Base-by-base conservation (phyloP, 1,140 invertebrate genomes). In the Trachymyrmex cornetzi region DNA sequence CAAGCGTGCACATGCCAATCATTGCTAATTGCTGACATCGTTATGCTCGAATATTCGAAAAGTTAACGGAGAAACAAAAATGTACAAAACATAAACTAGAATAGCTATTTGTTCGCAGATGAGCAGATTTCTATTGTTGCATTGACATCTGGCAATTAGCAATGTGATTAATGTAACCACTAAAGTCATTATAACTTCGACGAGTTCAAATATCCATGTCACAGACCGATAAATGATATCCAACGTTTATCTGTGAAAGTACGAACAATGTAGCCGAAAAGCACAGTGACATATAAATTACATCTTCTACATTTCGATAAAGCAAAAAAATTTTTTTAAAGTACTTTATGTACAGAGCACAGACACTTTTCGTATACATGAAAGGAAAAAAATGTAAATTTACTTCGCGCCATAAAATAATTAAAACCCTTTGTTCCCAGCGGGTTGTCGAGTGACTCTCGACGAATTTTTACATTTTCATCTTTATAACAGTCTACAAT, bases 301-400 rank as follows among this genome's bases (percentile, higher is more conserved):
- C 11, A 55, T 71, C 57, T 38, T 71, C 5, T 14, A 55, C 48
- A 81, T 44, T 81, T 81, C 7, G 16, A 2, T 9, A n/a, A 57
- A 34, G 53, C 16, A 81, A 81, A 48, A 57, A 71, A 38, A 22
- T 24, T 24, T 44, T 81, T 30, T 53, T 57, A 7, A 71, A 71
- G 48, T 59, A 55, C 12, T 81, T 71, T 38, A 69, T 38, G 63
- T 38, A 71, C 34, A 57, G 9, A 16, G 22, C 34, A 34, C 50
- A 44, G 48, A 72, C 38, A 55, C 30, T 81, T 81, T 81, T 55
- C 44, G 16, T 44, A 44, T 44, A 55, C 27, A 3, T 11, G 59
- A 81, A 81, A 71, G 9, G 75, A 72, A 50, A 72, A 81, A 81
- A 53, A 71, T 27, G 66, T 11, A 72, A 81, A 81, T 81, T 81